Percentiles rank a stretch among this genome's conserved stretches.
Conservation (phyloP, 2,888 invertebrate species). For the Drosophila neotestacea region DNA sequence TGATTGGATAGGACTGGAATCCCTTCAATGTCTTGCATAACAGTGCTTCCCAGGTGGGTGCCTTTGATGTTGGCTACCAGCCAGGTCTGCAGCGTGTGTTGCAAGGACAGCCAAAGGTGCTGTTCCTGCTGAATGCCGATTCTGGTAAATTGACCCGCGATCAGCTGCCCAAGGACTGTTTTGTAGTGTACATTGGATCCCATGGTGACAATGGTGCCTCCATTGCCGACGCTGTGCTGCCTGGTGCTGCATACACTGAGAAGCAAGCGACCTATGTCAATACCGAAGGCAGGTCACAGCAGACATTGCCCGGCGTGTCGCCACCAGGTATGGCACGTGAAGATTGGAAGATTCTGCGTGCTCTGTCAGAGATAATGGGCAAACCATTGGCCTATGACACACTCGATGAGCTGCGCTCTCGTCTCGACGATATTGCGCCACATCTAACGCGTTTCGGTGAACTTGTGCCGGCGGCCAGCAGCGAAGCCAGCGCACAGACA, state of each 20-base stretch:
- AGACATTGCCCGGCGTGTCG: constrained; percentile 93
- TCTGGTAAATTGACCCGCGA: constrained; percentile 91
- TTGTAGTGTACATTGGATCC: constrained; percentile 97
- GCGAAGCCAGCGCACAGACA: constrained; percentile 91
- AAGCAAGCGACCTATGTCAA: constrained; percentile 99
- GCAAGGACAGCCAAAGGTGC: constrained; percentile 90
- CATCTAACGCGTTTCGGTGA: constrained; percentile 94
- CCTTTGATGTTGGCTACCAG: constrained; percentile 97
- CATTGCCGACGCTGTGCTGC: constrained; percentile 96
- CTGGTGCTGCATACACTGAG: constrained; percentile 99
- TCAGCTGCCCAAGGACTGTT: constrained; percentile 92
- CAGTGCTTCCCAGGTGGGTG: constrained; percentile 96
- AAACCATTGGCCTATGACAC: constrained; percentile 93
- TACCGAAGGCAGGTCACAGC: constrained; percentile 98
- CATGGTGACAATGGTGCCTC: constrained; percentile 98
- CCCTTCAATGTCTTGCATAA: constrained; percentile 97
- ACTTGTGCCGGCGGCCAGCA: constrained; percentile 93
- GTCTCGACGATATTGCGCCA: constrained; percentile 95
- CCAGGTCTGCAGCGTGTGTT: constrained; percentile 89
- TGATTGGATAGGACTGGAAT: constrained; percentile 87
- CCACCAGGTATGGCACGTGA: constrained; percentile 97
- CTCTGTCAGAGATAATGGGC: constrained; percentile 95
- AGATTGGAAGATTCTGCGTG: constrained; percentile 99
- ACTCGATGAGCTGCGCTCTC: constrained; percentile 91
- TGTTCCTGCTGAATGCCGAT: constrained; percentile 98